Evolutionary conservation across 1,140 invertebrate species (phyloP).

Genomic region (Pemphigus obesinymphae): DNA sequence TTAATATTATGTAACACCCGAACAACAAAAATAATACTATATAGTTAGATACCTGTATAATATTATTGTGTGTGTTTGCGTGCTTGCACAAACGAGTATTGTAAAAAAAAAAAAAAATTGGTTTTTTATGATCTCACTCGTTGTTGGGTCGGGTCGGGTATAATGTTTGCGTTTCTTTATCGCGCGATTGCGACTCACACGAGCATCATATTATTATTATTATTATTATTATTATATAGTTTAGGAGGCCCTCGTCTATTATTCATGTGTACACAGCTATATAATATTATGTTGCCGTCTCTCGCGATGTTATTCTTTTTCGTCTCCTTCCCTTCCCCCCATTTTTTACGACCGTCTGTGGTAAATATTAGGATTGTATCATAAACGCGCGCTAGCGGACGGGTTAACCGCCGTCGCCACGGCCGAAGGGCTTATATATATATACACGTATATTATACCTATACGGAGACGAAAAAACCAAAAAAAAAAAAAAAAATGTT

Average conservation of each 20-base stretch:
- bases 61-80: not conserved
- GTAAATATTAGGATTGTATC: slow-evolving; percentile 33
- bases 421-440: not conserved
- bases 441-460: not conserved
- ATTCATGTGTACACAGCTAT: not conserved
- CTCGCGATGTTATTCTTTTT: not conserved
- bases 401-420: not conserved
- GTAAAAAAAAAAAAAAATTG: not conserved
- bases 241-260: not conserved
- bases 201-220: not conserved
- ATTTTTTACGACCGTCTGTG: slow-evolving; percentile 23
- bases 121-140: not conserved
- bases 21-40: too few species aligned
- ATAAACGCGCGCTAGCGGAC: slow-evolving; percentile 2
- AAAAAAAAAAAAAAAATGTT: too few species aligned
- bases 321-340: too few species aligned
- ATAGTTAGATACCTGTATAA: too few species aligned
- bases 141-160: not conserved
- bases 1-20: too few species aligned
- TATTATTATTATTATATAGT: slow-evolving; percentile 7
- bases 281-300: too few species aligned
- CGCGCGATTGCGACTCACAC: not conserved
- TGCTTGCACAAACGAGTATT: not conserved
- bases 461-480: not conserved
- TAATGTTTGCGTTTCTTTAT: slow-evolving; percentile 36